Evolutionary conservation across 2,797 vertebrate genomes (phyloP).

Genomic region (Aselliscus stoliczkanus): DNA sequence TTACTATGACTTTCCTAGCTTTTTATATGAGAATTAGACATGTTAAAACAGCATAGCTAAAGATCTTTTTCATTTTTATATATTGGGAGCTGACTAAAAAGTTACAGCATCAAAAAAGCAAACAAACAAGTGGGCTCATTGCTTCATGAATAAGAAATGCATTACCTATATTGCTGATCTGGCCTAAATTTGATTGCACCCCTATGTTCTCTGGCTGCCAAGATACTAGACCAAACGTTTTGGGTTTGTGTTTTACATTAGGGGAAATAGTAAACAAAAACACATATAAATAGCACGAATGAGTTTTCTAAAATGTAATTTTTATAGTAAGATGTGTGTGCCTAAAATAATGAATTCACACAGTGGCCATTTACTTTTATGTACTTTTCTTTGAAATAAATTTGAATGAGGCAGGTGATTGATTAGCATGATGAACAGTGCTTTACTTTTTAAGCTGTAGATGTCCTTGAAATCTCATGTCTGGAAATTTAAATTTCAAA

Average conservation of each 20-base stretch:
- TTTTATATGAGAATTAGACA: constrained; percentile 21
- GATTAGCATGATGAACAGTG: not conserved
- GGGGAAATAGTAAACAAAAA: not conserved
- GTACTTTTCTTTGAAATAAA: not conserved
- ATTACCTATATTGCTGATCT: not conserved
- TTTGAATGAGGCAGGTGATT: not conserved
- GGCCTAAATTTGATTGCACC: not conserved
- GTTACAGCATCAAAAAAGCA: not conserved
- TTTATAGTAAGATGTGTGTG: not conserved
- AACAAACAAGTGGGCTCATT: not conserved
- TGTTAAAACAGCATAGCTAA: constrained; percentile 20
- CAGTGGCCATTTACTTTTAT: not conserved
- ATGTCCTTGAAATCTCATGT: not conserved
- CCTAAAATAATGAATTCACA: not conserved
- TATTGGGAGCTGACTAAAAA: not conserved
- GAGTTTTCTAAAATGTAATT: not conserved
- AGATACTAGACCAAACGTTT: not conserved
- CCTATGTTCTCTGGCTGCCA: not conserved
- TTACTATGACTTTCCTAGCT: not conserved
- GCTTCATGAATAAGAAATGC: not conserved
- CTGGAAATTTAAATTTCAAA: not conserved
- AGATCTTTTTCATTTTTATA: not conserved
- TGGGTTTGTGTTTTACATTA: not conserved
- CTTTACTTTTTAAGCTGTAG: not conserved
- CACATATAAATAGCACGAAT: not conserved